Conservation (phyloP, 2,797 vertebrate genomes). For the Tenualosa ilisha region DNA sequence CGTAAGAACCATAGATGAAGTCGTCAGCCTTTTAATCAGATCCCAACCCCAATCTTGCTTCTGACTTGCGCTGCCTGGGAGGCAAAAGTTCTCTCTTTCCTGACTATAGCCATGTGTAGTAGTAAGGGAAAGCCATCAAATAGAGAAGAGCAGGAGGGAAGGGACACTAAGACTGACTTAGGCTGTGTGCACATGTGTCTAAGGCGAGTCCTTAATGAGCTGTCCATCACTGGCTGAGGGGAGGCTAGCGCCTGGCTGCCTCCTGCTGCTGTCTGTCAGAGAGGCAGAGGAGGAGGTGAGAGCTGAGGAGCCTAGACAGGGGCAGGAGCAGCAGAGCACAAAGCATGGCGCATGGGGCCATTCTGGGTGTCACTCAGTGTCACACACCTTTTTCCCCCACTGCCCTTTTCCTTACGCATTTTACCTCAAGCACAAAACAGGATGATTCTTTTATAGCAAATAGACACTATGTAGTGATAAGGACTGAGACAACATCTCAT, state of each 20-base stretch:
- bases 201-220: neutral
- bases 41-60: neutral
- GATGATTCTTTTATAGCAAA: neutral
- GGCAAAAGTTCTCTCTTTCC: neutral
- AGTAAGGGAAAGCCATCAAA: neutral
- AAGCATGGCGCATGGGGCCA: slow-evolving; percentile 31
- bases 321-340: slow-evolving; percentile 38
- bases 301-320: neutral
- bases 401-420: neutral
- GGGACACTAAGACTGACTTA: neutral
- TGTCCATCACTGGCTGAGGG: neutral
- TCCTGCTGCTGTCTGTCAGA: slow-evolving; percentile 32
- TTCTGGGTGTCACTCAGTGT: slow-evolving; percentile 49
- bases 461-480: neutral
- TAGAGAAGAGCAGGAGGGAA: neutral
- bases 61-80: neutral
- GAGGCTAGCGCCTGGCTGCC: neutral
- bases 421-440: neutral
- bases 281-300: slow-evolving; percentile 20
- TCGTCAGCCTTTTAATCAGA: neutral
- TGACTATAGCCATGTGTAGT: neutral
- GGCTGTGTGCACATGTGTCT: neutral
- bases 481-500: neutral
- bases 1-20: slow-evolving; percentile 5
- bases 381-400: slow-evolving; percentile 19